Base-by-base conservation (phyloP, 2,888 invertebrate species). In the Polymixis lichenea region DNA sequence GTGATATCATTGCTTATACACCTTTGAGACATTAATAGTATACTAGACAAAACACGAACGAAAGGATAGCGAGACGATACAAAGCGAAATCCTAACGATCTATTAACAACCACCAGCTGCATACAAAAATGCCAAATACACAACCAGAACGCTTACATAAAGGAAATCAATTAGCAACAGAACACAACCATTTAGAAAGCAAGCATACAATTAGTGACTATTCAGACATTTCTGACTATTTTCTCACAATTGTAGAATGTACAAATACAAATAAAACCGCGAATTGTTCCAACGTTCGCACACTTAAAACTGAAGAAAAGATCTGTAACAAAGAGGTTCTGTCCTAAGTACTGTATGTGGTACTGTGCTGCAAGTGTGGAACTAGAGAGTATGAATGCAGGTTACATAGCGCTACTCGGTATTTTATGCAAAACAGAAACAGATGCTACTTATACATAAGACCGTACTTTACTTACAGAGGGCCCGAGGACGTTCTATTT, bases 321-420 rank as follows among this genome's bases (percentile, higher is more conserved):
- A 82, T 64, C 76, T 72, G 73, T 75, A 77, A 84, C 74, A 85
- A 87, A 88, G 83, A 78, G 79, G 49, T 79, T 79, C 78, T 70
- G 58, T 78, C 75, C 70, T 78, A 69, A 72, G 69, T 62, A 72
- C n/a, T n/a, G n/a, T n/a, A n/a, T n/a, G n/a, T n/a, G n/a, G n/a
- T n/a, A n/a, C 81, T 84, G 60, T 61, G 68, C 66, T 51, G 84
- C 79, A 76, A 84, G 85, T 78, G 75, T 66, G 28, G 19, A 70
- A 58, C 65, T 13, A 19, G 28, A 61, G 73, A 64, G 86, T 85
- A 83, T 85, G 70, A 64, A 83, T 71, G 13, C 19, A n/a, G 9
- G 19, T 25, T 73, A 68, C 2, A 56, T 64, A 85, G 83, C 72
- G 72, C 69, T 58, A 13, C 11, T 46, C 43, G 43, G 43, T 11